Conservation (phyloP, 2,797 vertebrate genomes). For the Ceryle rudis region DNA sequence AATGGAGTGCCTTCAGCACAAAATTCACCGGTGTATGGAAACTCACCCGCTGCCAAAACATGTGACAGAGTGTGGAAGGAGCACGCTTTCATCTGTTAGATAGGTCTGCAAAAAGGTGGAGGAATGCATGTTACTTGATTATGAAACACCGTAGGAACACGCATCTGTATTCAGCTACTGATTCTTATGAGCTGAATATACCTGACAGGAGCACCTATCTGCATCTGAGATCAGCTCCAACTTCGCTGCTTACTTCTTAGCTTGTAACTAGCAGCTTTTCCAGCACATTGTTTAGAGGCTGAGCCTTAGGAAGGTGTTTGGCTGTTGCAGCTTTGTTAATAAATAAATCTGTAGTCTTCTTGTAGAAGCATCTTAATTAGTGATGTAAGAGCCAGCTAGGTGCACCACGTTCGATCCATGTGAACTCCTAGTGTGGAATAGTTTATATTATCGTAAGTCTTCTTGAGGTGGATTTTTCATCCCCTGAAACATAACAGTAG, state of each 20-base stretch:
- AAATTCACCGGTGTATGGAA: background rate
- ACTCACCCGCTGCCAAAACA: background rate
- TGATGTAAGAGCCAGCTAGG: background rate
- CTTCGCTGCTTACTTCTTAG: background rate
- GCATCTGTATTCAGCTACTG: background rate
- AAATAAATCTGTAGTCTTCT: background rate
- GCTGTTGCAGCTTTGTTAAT: background rate
- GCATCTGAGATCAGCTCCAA: background rate
- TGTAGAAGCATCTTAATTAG: background rate
- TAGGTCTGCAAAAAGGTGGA: background rate
- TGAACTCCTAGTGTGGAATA: background rate
- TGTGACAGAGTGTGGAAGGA: background rate
- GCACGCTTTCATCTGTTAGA: background rate
- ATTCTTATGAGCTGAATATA: background rate
- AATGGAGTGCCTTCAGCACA: background rate
- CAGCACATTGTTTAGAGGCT: rapidly evolving
- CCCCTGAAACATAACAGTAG: background rate
- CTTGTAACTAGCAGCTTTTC: background rate
- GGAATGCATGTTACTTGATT: background rate
- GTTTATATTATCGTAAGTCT: background rate
- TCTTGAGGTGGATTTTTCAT: background rate
- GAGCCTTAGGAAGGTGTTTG: background rate
- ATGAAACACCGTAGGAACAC: background rate
- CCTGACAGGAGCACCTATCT: background rate
- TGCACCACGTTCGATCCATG: background rate